These are phyloP conservation scores for Phoeniculus purpureus DNA, from an alignment of 2,797 vertebrate species.

Conservation along the genomic window DNA sequence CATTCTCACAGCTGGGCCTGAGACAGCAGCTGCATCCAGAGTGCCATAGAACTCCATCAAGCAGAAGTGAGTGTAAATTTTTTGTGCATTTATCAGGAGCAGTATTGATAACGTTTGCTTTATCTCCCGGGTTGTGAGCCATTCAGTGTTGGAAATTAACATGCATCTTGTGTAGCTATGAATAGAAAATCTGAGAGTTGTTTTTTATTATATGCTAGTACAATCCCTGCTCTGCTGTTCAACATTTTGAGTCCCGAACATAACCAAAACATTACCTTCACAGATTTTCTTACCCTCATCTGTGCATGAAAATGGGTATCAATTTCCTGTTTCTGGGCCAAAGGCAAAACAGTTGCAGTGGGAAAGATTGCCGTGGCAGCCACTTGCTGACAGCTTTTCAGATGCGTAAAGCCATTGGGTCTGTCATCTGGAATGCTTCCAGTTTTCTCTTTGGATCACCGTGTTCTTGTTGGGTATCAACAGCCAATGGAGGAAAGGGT, in stretches of 20 bases:
- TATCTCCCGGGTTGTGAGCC: not conserved
- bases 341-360: not conserved
- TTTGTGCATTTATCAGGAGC: not conserved
- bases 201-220: not conserved
- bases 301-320: not conserved
- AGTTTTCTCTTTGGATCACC: not conserved
- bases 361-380: not conserved
- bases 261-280: not conserved
- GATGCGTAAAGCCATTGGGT: not conserved
- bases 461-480: not conserved
- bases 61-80: not conserved
- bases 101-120: not conserved
- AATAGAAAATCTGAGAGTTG: not conserved
- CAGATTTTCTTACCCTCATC: not conserved
- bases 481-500: not conserved
- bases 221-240: not conserved
- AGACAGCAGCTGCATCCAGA: not conserved
- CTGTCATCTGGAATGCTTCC: not conserved
- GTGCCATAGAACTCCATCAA: not conserved
- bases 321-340: slow-evolving; percentile 31
- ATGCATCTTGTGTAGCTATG: not conserved
- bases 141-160: not conserved
- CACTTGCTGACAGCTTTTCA: not conserved
- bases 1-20: not conserved
- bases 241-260: not conserved